These are phyloP conservation scores for Triplophysa bombifrons DNA, from an alignment of 2,797 vertebrate species.

Conservation along the genomic window DNA sequence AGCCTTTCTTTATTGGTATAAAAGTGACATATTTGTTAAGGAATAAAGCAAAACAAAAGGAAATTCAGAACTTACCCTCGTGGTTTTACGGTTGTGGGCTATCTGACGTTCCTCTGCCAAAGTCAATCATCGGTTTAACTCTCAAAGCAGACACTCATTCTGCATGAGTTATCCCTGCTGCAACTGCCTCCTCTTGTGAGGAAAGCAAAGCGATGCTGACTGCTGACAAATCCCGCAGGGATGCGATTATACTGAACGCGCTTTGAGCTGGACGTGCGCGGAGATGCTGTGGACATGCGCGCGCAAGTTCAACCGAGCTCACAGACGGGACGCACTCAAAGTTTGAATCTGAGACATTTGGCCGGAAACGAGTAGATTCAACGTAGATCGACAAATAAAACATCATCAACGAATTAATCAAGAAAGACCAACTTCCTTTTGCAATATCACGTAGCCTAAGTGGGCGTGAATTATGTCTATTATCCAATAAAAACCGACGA, in stretches of 20 bases:
- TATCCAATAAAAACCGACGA: background rate
- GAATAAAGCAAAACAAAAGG: background rate
- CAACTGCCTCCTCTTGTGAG: background rate
- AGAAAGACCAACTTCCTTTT: too few relatives aligned
- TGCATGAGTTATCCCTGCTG: constrained; percentile 9
- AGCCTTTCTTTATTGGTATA: background rate
- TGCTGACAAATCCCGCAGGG: constrained; percentile 23
- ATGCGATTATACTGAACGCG: constrained; percentile 20
- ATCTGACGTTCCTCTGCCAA: background rate
- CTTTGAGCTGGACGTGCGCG: constrained; percentile 27
- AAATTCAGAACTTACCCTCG: background rate
- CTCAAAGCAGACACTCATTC: background rate
- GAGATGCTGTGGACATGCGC: constrained; percentile 42
- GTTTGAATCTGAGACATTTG: too few relatives aligned
- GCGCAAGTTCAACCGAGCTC: background rate
- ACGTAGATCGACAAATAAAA: too few relatives aligned
- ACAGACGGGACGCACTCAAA: too few relatives aligned
- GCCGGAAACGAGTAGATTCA: too few relatives aligned
- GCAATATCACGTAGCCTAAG: too few relatives aligned
- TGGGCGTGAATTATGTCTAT: background rate
- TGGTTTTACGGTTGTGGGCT: background rate
- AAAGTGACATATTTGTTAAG: background rate
- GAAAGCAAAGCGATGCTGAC: constrained; percentile 10
- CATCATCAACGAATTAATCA: too few relatives aligned
- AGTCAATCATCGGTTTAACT: background rate